Evolutionary conservation across 2,797 vertebrate species (phyloP).

Genomic region (Characodon lateralis): DNA sequence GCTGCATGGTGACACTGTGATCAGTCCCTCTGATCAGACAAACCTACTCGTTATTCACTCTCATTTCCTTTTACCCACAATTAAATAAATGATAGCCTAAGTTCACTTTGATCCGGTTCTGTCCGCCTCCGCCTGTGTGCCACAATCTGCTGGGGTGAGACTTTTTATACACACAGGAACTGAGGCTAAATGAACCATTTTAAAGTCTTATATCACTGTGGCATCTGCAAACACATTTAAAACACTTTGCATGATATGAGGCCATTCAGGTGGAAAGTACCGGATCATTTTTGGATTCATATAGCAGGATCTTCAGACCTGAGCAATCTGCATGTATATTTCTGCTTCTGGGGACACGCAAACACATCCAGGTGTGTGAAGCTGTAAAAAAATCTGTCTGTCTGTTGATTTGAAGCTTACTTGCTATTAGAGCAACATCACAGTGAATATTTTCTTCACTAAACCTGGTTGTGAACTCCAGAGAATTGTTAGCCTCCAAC

Average conservation of each 20-base stretch:
- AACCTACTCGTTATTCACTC: too few relatives aligned
- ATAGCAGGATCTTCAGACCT: background rate
- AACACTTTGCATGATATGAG: background rate
- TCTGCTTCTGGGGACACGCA: background rate
- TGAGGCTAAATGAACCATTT: background rate
- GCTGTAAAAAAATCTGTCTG: too few relatives aligned
- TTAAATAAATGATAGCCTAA: background rate
- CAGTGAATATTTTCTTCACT: background rate
- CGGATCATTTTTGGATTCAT: background rate
- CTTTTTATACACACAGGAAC: background rate
- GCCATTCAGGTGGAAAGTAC: background rate
- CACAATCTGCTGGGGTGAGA: background rate
- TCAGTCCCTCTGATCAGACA: background rate
- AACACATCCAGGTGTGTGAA: background rate
- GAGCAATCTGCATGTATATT: background rate
- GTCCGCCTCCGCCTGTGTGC: background rate
- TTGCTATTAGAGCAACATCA: background rate
- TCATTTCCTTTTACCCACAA: too few relatives aligned
- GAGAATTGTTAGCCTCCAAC: background rate
- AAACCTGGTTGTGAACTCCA: background rate
- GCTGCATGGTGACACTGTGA: background rate
- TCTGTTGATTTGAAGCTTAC: background rate
- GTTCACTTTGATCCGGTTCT: background rate
- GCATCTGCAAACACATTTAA: background rate
- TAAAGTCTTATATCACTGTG: background rate